phyloP scores from a whole-genome alignment of 2,797 vertebrate genomes.

The Amazonetta brasiliensis region DNA sequence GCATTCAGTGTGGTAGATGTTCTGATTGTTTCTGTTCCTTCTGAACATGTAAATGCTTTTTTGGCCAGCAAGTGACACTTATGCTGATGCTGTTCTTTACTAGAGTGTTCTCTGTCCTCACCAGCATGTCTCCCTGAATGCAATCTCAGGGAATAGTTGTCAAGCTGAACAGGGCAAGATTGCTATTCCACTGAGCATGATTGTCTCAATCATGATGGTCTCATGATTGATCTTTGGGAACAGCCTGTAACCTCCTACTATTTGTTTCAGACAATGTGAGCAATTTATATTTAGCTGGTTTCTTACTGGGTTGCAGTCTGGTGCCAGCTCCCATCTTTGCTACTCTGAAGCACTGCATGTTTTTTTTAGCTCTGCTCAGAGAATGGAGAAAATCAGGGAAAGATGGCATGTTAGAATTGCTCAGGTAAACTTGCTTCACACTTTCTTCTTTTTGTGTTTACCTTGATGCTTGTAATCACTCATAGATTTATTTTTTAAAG shows the following conservation, averaged over 20 bases:
- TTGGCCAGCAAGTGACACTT: background rate
- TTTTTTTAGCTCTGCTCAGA: background rate
- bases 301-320: background rate
- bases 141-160: background rate
- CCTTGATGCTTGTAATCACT: background rate
- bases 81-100: background rate
- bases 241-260: background rate
- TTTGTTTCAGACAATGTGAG: background rate
- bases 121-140: background rate
- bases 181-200: fast-evolving
- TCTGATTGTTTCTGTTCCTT: background rate
- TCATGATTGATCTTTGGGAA: background rate
- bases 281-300: fast-evolving
- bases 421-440: background rate
- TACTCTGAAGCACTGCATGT: background rate
- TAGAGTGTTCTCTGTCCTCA: background rate
- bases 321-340: background rate
- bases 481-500: background rate
- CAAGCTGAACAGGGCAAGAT: background rate
- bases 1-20: background rate
- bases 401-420: background rate
- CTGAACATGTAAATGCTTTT: background rate
- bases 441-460: background rate
- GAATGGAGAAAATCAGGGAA: background rate
- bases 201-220: too few relatives aligned